A percentile compares a stretch with the other conserved stretches of the same genome.
phyloP scores from a whole-genome alignment of 2,888 invertebrate species.

The Amphipoea oculea region DNA sequence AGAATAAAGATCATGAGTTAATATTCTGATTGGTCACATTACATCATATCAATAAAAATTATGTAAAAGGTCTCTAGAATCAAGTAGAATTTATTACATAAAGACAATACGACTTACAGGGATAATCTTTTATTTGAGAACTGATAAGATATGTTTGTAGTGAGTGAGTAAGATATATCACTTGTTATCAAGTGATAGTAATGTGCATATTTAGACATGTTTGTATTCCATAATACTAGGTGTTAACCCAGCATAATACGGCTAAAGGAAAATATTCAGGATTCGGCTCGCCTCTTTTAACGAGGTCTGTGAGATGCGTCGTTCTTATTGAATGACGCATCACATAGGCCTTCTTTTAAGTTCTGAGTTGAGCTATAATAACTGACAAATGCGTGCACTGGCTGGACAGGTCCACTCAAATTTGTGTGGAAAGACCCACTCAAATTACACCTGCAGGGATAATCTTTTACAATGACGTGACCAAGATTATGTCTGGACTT shows the following conservation, averaged over 20 bases:
- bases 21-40: background rate
- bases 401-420: background rate
- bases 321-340: background rate
- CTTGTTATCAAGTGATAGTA: conserved; percentile 20
- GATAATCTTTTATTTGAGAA: conserved; percentile 18
- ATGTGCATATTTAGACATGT: conserved; percentile 7
- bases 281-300: background rate
- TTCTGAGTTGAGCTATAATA: background rate
- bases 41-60: background rate
- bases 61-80: conserved; percentile 6
- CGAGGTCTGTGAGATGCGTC: background rate
- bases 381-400: background rate
- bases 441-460: too few relatives aligned
- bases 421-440: too few relatives aligned
- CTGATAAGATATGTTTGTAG: conserved; percentile 43
- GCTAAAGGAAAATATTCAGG: background rate
- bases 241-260: background rate
- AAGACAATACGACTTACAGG: background rate
- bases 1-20: background rate
- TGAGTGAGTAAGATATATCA: conserved; percentile 25
- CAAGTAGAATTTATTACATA: conserved; percentile 23
- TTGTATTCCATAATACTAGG: background rate
- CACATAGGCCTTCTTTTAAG: background rate
- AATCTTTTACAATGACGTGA: background rate
- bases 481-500: background rate